Evolutionary conservation across 2,113 vertebrate species (phyloP).

Genomic region (Rhineura floridana): DNA sequence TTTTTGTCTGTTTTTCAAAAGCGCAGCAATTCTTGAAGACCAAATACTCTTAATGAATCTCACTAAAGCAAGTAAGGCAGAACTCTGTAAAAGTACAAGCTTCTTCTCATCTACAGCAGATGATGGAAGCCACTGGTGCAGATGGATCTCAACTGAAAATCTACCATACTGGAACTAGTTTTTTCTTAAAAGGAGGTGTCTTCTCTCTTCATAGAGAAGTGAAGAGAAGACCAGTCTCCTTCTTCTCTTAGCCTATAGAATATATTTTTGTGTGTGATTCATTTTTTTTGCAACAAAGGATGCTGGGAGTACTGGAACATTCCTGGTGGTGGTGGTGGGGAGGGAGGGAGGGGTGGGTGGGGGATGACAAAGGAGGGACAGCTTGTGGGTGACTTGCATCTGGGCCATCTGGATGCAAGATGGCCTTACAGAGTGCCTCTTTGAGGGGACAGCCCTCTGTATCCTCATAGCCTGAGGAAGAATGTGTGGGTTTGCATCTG

Average conservation of each 20-base stretch:
- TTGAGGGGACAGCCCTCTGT: background rate
- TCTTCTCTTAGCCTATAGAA: constrained; percentile 56
- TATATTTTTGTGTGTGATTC: constrained; percentile 61
- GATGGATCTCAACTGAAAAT: constrained; percentile 56
- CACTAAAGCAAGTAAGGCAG: constrained; percentile 17
- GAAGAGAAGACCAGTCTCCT: constrained; percentile 18
- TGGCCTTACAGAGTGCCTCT: background rate
- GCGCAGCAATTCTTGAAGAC: constrained; percentile 64
- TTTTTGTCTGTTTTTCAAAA: constrained; percentile 34
- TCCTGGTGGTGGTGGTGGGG: constrained; percentile 29
- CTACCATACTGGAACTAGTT: constrained; percentile 57
- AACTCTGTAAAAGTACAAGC: constrained; percentile 43
- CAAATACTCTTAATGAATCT: constrained; percentile 54
- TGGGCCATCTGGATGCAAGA: background rate
- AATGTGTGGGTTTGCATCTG: background rate
- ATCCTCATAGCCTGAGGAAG: constrained; percentile 10
- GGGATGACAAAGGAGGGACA: background rate
- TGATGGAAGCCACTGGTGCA: constrained; percentile 25
- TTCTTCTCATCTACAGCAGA: constrained; percentile 31
- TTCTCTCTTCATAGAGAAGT: constrained; percentile 38
- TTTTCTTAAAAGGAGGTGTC: constrained; percentile 29
- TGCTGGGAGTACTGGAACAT: constrained; percentile 41
- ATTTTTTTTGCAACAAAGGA: constrained; percentile 55
- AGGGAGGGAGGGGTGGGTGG: background rate
- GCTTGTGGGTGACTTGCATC: background rate